Evolutionary conservation across 23 tunicate genomes (phyloP), one percentile per base, ranked within the genome.

Genomic region (Ciona savignyi): DNA sequence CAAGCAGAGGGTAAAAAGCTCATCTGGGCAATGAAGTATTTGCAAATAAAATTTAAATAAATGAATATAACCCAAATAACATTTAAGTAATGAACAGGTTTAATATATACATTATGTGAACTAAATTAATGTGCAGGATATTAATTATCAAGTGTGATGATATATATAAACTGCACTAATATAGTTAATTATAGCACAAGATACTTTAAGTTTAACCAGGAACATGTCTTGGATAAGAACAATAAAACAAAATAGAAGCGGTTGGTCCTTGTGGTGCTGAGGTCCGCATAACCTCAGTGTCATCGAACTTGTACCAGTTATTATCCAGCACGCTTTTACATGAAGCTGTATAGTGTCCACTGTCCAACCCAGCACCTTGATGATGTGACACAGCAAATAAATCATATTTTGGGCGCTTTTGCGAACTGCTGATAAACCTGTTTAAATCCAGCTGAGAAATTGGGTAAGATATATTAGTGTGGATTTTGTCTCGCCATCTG

Each of bases 371-470:
- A 2, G 85, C 85, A 0, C 97, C 97, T 64, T 90, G 81, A 69
- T 90, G 97, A 62, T 90, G 89, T 68, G 97, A 90, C 23, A 94
- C 99, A 29, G 99, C 82, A 67, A 68, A 82, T 27, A 94, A 72
- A 29, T 87, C 72, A 72, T 86, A 94, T 0, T 67, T 33, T n/a
- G 60, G 62, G 11, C 82, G 75, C 63, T 75, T 83, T 27, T 62
- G 49, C 63, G 78, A 76, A n/a, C 90, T 90, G 2, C 68, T 32
- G 3, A 79, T 80, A 32, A 70, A 87, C 3, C 30, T 30, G 0
- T 66, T 63, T 0, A 94, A 51, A 26, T 87, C 77, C 23, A 94
- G 77, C 28, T 77, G 74, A 24, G 67, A 29, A 2, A 51, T 33
- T 0, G 99, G 99, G 75, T 63, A 94, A 23, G 72, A 35, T 19